phyloP scores from a whole-genome alignment of 2,113 vertebrate species.

The Dromaius novaehollandiae region DNA sequence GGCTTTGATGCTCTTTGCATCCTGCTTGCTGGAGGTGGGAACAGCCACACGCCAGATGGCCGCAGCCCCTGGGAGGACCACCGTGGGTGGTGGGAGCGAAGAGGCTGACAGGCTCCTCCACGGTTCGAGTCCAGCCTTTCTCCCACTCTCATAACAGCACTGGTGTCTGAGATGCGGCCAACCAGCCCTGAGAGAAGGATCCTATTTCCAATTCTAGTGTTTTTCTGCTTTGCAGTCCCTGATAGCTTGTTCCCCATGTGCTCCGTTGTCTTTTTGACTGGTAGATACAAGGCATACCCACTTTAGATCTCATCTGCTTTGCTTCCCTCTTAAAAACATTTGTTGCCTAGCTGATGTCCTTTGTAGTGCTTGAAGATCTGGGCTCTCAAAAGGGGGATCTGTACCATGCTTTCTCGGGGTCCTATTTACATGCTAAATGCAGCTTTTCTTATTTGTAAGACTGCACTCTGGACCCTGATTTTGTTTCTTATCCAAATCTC shows the following conservation, averaged over 20 bases:
- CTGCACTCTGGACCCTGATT: not conserved
- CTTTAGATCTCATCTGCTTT: not conserved
- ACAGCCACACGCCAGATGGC: not conserved
- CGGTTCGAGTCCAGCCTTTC: not conserved
- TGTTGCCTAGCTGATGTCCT: not conserved
- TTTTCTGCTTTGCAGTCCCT: not conserved
- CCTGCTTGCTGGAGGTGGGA: not conserved
- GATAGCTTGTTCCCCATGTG: not conserved
- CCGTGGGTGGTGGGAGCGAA: not conserved
- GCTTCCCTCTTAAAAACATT: not conserved
- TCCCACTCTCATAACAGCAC: not conserved
- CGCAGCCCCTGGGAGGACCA: fast-evolving
- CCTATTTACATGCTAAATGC: not conserved
- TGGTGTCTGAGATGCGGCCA: not conserved
- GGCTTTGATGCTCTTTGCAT: not conserved
- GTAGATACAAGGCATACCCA: not conserved
- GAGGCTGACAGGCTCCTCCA: not conserved
- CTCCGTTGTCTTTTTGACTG: not conserved
- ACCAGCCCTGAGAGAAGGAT: not conserved
- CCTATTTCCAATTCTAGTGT: not conserved
- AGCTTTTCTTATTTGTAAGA: not conserved
- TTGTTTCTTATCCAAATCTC: not conserved
- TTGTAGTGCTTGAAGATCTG: fast-evolving
- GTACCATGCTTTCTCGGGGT: not conserved
- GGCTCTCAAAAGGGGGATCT: not conserved